Base-by-base conservation (phyloP, 2,888 invertebrate genomes). In the Drosophila niveifrons region DNA sequence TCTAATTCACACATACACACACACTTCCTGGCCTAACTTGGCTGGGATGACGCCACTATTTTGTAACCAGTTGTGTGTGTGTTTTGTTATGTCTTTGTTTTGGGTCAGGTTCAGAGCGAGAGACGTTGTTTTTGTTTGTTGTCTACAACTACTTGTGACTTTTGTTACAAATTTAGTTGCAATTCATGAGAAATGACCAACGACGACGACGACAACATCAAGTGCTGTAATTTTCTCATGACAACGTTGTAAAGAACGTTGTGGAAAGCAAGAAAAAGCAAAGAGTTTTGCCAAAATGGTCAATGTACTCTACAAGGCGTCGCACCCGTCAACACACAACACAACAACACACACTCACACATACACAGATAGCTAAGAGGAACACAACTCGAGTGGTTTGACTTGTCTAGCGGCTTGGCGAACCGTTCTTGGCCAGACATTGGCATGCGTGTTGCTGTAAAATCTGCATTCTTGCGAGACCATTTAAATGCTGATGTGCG, bases 211-310 rank as follows among this genome's bases (percentile, higher is more conserved):
- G 43, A 59, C 63, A 63, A 61, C 75, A 41, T 58, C 79, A 59
- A 74, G 71, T 82, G 86, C 44, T 85, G 88, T 88, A 86, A 83
- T 86, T 81, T 85, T 85, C 89, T 72, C 84, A 85, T 86, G 82
- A 15, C 64, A 4, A 34, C 34, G 51, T 11, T 59, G 64, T 67
- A 73, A 68, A 61, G 23, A 34, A 34, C 36, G 36, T 11, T n/a
- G 36, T 36, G 36, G 11, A 46, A 46, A 34, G 59, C 41, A 17
- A 47, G 11, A 17, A 48, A 18, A 29, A 44, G 48, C 68, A 75
- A 51, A 53, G 48, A 72, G 72, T 75, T 59, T 87, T 77, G 82
- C 85, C 71, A 81, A 85, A 85, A 81, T 85, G 84, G 84, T 85
- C 89, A 85, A 85, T 58, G 87, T 79, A 88, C 89, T 86, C 73